Conservation (phyloP, 30 jellyfish, hydroid and myxozoan species). For the Cassiopea xamachana region DNA sequence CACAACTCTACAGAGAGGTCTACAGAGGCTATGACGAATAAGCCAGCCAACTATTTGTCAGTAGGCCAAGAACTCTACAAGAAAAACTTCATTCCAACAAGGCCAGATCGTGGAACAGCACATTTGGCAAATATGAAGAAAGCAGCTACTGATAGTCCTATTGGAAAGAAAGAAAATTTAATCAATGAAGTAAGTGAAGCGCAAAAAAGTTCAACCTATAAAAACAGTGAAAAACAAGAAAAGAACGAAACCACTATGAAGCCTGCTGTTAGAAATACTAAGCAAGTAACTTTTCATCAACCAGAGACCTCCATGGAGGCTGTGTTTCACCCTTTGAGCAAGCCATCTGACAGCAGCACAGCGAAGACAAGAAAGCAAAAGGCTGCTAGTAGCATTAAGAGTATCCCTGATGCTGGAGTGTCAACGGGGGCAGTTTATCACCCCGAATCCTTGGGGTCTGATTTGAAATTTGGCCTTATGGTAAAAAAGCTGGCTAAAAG, state of each 20-base stretch:
- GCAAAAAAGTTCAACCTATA: no score
- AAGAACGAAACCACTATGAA: background rate
- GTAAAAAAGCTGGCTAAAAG: constrained; percentile 8
- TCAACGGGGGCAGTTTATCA: constrained; percentile 63
- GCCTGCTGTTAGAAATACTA: background rate
- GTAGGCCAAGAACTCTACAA: background rate
- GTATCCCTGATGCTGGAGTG: background rate
- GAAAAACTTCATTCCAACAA: constrained; percentile 38
- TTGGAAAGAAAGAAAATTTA: background rate
- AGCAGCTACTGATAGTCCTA: background rate
- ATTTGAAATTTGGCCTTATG: constrained; percentile 22
- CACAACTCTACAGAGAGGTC: background rate
- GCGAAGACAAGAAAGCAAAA: background rate
- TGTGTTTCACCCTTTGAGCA: constrained; percentile 32
- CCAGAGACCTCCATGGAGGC: constrained; percentile 39
- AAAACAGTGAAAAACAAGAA: background rate
- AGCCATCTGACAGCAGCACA: background rate
- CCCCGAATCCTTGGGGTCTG: constrained; percentile 42
- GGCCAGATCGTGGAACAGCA: background rate
- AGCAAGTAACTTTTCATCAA: background rate
- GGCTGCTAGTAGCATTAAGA: background rate
- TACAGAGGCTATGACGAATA: background rate
- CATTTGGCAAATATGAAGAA: background rate
- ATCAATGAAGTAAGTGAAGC: background rate
- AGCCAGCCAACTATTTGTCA: background rate